Evolutionary conservation across 2,113 vertebrate genomes (phyloP).

Genomic region (Corynorhinus townsendii): DNA sequence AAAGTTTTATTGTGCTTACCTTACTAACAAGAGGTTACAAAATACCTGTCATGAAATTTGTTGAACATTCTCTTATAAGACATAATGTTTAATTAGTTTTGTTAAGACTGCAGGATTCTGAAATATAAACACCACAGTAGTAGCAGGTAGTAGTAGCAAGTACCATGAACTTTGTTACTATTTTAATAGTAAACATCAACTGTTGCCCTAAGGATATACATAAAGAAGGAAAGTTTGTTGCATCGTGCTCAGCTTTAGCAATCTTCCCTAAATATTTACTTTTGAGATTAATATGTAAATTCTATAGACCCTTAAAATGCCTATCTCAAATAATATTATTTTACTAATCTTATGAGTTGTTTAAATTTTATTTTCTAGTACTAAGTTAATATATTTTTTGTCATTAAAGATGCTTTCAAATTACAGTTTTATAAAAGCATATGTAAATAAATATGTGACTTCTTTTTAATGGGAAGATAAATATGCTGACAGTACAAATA

Average conservation of each 20-base stretch:
- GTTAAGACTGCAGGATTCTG: background rate
- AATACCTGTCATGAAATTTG: background rate
- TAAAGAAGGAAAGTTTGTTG: background rate
- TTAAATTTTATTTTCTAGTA: slow-evolving; percentile 26
- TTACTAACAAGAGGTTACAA: background rate
- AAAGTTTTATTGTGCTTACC: background rate
- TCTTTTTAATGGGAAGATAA: background rate
- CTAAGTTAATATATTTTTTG: background rate
- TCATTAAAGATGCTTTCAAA: slow-evolving; percentile 6
- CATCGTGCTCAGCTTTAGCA: background rate
- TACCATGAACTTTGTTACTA: background rate
- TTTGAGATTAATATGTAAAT: slow-evolving; percentile 29
- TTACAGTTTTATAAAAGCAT: slow-evolving; percentile 40
- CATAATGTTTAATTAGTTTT: background rate
- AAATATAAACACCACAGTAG: background rate
- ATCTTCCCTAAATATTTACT: background rate
- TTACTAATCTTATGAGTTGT: background rate
- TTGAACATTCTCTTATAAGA: slow-evolving; percentile 5
- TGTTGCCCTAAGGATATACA: background rate
- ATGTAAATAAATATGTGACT: background rate
- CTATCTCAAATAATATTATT: slow-evolving; percentile 2
- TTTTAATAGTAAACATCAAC: background rate
- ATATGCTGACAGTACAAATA: background rate
- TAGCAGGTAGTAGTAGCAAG: background rate
- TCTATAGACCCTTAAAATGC: background rate